phyloP scores from a whole-genome alignment of 2,113 vertebrate species.

The Lonchura striata region DNA sequence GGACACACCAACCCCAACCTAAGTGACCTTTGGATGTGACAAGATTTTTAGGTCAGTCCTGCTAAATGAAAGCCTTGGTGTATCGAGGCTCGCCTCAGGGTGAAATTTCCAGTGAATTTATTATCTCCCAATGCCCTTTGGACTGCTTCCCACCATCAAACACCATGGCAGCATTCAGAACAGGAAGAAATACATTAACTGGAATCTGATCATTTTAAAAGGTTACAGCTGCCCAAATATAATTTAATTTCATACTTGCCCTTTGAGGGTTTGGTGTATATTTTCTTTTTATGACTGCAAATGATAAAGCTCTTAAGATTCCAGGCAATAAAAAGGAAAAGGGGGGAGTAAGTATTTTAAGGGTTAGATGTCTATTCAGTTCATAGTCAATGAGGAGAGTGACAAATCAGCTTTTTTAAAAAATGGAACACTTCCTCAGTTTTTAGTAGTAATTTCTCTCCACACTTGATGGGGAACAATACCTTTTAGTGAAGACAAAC shows the following conservation, averaged over 20 bases:
- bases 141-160: constrained; percentile 83
- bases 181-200: constrained; percentile 87
- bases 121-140: constrained; percentile 84
- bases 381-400: constrained; percentile 66
- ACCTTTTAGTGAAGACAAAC: constrained; percentile 29
- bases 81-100: constrained; percentile 77
- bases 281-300: constrained; percentile 86
- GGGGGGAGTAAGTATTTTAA: constrained; percentile 75
- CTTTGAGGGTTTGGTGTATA: constrained; percentile 87
- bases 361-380: constrained; percentile 75
- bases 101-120: constrained; percentile 84
- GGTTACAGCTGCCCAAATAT: constrained; percentile 87
- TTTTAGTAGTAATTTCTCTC: constrained; percentile 28
- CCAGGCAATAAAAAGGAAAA: constrained; percentile 77
- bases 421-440: constrained; percentile 52
- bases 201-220: constrained; percentile 85
- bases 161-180: constrained; percentile 81
- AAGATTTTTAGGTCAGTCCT: constrained; percentile 82
- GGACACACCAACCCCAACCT: constrained; percentile 78
- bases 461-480: neutral
- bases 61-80: constrained; percentile 79
- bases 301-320: constrained; percentile 87
- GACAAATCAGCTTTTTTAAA: constrained; percentile 67
- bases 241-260: constrained; percentile 88
- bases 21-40: constrained; percentile 83